Evolutionary conservation across 2,888 invertebrate species (phyloP).

Genomic region (Brachyptera risi): DNA sequence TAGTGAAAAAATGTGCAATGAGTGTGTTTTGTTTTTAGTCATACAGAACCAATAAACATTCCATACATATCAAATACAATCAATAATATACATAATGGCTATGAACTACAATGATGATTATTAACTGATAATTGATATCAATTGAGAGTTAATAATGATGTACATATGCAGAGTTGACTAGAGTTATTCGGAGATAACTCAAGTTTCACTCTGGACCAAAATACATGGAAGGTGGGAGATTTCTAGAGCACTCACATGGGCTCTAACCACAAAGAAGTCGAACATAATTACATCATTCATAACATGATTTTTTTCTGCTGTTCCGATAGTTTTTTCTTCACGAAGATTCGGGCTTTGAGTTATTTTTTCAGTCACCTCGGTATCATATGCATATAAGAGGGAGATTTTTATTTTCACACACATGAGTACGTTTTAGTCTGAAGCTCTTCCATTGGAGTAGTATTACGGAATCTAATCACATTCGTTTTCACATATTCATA

Average conservation of each 20-base stretch:
- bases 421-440: background rate
- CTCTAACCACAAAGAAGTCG: background rate
- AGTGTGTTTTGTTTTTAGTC: slow-evolving; percentile 12
- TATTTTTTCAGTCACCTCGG: slow-evolving; percentile 5
- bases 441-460: background rate
- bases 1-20: slow-evolving; percentile 32
- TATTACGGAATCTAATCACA: background rate
- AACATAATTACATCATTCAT: background rate
- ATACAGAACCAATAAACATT: slow-evolving; percentile 16
- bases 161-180: too few species aligned
- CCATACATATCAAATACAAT: slow-evolving; percentile 13
- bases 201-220: background rate
- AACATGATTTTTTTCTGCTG: background rate
- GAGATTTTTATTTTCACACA: background rate
- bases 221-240: background rate
- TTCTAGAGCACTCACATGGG: background rate
- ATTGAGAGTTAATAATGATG: background rate
- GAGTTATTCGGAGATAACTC: background rate
- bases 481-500: background rate
- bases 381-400: background rate
- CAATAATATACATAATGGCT: background rate
- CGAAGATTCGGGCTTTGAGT: background rate
- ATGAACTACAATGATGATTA: background rate
- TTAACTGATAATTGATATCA: background rate
- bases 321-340: too few species aligned